A percentile compares a stretch with the other conserved stretches of the same genome.
phyloP scores from a whole-genome alignment of 1,140 invertebrate genomes.

The Lepidurus arcticus region DNA sequence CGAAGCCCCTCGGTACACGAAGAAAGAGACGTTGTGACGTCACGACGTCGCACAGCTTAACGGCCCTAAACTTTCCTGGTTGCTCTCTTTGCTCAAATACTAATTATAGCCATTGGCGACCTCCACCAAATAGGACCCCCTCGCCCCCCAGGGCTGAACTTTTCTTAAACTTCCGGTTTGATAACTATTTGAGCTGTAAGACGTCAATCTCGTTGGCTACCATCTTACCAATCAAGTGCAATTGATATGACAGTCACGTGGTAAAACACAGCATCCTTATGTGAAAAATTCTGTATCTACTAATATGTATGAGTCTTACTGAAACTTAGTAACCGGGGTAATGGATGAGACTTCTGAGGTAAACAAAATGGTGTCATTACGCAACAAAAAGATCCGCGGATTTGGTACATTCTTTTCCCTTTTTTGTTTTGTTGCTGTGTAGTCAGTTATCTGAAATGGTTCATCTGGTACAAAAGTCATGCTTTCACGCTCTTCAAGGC shows the following conservation, averaged over 20 bases:
- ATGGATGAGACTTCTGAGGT: too few species aligned
- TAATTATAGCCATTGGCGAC: conserved; percentile 18
- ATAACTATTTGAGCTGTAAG: background rate
- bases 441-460: background rate
- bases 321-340: too few species aligned
- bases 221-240: background rate
- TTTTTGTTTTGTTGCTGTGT: background rate
- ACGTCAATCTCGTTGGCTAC: background rate
- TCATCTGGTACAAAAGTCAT: background rate
- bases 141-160: conserved; percentile 1
- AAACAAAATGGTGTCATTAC: too few species aligned
- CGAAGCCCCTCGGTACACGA: background rate
- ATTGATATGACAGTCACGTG: background rate
- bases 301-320: background rate
- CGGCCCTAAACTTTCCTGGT: background rate
- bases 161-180: conserved; percentile 1
- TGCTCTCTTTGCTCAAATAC: conserved; percentile 1
- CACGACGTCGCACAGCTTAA: conserved; percentile 6
- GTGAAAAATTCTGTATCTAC: background rate
- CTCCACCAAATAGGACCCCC: background rate
- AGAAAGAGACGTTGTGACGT: conserved; percentile 13
- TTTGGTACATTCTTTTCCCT: too few species aligned
- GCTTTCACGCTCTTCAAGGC: background rate
- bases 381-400: too few species aligned
- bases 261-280: background rate